Conservation (phyloP, 2,888 invertebrate species). For the Noctuana brunneofusca region DNA sequence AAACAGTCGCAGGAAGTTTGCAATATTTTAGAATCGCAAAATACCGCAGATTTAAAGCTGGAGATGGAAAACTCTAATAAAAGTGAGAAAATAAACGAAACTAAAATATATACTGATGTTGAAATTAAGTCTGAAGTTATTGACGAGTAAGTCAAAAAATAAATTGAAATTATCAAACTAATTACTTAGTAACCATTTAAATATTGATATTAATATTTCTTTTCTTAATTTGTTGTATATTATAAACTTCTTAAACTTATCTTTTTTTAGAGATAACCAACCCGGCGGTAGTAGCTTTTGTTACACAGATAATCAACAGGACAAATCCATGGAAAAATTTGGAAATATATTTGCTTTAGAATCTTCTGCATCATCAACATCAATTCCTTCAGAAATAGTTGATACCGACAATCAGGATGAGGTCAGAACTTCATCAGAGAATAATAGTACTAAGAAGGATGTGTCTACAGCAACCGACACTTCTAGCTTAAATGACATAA, state of each 20-base stretch:
- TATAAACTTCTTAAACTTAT: no score
- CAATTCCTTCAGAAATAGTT: conserved; percentile 50
- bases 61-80: conserved; percentile 22
- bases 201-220: neutral
- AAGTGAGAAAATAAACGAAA: conserved; percentile 57
- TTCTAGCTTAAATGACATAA: conserved; percentile 43
- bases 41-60: conserved; percentile 27
- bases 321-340: conserved; percentile 41
- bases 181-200: no score
- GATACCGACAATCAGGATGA: conserved; percentile 52
- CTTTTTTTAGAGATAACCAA: conserved; percentile 34
- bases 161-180: no score
- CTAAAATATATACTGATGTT: conserved; percentile 58
- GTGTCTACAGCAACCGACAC: conserved; percentile 56
- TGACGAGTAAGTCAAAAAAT: conserved; percentile 66
- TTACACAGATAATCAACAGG: conserved; percentile 42
- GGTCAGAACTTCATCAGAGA: conserved; percentile 35
- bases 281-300: conserved; percentile 35
- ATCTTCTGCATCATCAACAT: conserved; percentile 53
- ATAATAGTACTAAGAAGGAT: conserved; percentile 43
- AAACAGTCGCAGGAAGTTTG: conserved; percentile 70
- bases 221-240: no score
- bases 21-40: conserved; percentile 59
- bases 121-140: conserved; percentile 73
- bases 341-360: conserved; percentile 43